Evolutionary conservation across 2,888 invertebrate species (phyloP).

Genomic region (Holacanthella duospinosa): DNA sequence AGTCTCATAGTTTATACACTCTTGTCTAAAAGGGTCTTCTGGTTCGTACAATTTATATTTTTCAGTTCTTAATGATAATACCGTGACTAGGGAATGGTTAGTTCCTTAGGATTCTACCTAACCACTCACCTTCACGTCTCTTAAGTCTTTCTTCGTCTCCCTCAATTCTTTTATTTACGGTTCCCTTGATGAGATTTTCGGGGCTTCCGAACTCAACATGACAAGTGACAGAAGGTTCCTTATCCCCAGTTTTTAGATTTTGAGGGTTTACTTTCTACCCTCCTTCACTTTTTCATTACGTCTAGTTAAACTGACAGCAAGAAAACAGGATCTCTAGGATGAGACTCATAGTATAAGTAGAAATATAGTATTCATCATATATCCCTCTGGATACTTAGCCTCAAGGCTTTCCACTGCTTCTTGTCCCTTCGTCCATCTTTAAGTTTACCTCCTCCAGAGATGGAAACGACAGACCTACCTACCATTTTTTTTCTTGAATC

Average conservation of each 20-base stretch:
- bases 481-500: background rate
- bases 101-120: background rate
- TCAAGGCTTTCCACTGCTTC: no score
- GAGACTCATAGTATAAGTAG: no score
- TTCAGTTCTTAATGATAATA: conserved; percentile 1
- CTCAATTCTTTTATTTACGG: background rate
- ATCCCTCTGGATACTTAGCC: no score
- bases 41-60: background rate
- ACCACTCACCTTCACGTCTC: background rate
- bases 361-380: no score
- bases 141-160: background rate
- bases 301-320: background rate
- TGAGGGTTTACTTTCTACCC: background rate
- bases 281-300: background rate
- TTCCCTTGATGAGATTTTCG: conserved; percentile 3
- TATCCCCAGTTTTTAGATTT: background rate
- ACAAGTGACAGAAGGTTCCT: conserved; percentile 4
- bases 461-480: background rate
- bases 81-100: background rate
- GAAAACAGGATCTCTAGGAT: background rate
- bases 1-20: background rate
- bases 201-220: conserved; percentile 1
- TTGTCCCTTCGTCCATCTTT: background rate
- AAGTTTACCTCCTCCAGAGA: background rate
- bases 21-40: background rate